Evolutionary conservation across 2,888 invertebrate species (phyloP).

Genomic region (Molorchus minor): DNA sequence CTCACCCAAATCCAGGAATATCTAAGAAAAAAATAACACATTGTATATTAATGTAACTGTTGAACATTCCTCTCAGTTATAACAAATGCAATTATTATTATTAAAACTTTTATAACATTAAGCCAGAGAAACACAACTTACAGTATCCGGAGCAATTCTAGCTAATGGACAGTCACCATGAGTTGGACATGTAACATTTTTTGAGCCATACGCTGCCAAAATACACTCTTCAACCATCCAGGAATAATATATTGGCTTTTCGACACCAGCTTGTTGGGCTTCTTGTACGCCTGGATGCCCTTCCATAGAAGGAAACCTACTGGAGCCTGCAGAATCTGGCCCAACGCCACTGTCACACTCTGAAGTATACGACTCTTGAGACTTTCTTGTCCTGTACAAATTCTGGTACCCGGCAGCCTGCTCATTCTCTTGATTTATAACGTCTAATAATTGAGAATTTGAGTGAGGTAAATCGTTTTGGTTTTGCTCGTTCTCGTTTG

Average conservation of each 20-base stretch:
- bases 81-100: no score
- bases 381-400: slow-evolving; percentile 62
- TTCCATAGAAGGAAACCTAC: slow-evolving; percentile 84
- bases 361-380: slow-evolving; percentile 79
- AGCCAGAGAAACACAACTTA: slow-evolving; percentile 65
- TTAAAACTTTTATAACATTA: no score
- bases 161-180: slow-evolving; percentile 80
- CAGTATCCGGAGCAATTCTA: slow-evolving; percentile 92
- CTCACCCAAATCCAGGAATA: slow-evolving; percentile 89
- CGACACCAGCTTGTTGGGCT: slow-evolving; percentile 52
- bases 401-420: slow-evolving; percentile 27
- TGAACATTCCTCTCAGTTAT: no score
- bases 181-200: slow-evolving; percentile 76
- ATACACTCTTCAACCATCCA: slow-evolving; percentile 98
- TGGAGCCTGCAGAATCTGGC: slow-evolving; percentile 82
- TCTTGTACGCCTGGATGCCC: slow-evolving; percentile 69
- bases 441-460: slow-evolving; percentile 28
- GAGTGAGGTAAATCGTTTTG: slow-evolving; percentile 35
- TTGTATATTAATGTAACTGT: no score
- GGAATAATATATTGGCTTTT: slow-evolving; percentile 66
- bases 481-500: slow-evolving; percentile 33
- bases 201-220: slow-evolving; percentile 81
- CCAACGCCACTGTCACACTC: slow-evolving; percentile 91
- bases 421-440: slow-evolving; percentile 33
- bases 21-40: slow-evolving; percentile 64